These are phyloP conservation scores for Chaitophorus viminalis DNA, from an alignment of 2,888 invertebrate genomes.

Conservation along the genomic window DNA sequence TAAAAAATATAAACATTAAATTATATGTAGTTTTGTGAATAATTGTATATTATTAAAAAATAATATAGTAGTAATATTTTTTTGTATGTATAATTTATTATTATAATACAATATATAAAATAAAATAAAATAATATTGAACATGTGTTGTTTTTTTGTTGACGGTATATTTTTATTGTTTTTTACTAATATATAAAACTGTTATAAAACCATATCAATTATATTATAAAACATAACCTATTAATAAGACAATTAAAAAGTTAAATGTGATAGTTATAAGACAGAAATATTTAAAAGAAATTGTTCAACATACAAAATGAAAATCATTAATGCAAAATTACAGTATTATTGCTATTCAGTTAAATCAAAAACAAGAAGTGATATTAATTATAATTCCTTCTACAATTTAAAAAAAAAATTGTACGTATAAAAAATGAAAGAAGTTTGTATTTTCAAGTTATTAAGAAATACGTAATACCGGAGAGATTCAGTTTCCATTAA, in stretches of 20 bases:
- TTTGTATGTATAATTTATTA: constrained; percentile 38
- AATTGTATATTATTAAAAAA: constrained; percentile 38
- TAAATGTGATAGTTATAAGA: constrained; percentile 24
- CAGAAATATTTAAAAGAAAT: constrained; percentile 34
- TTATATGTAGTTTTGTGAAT: constrained; percentile 2
- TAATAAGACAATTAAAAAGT: constrained; percentile 21
- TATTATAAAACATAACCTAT: constrained; percentile 12
- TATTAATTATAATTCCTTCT: constrained; percentile 20
- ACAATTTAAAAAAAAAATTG: constrained; percentile 39
- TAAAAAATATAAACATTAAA: too few relatives aligned
- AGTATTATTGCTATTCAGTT: constrained; percentile 43
- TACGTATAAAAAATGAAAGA: constrained; percentile 52
- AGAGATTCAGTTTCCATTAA: constrained; percentile 46
- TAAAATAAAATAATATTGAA: constrained; percentile 39
- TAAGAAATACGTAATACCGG: constrained; percentile 27
- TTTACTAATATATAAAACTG: constrained; percentile 43
- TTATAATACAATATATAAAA: constrained; percentile 38
- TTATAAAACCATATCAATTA: constrained; percentile 35
- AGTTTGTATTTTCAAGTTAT: constrained; percentile 25
- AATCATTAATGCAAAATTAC: constrained; percentile 15
- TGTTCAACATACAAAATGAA: constrained; percentile 43
- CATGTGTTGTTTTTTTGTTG: constrained; percentile 24
- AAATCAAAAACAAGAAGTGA: constrained; percentile 16
- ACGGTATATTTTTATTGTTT: constrained; percentile 4
- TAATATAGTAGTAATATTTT: constrained; percentile 14